Percentiles rank a stretch among this genome's conserved stretches.
phyloP scores from a whole-genome alignment of 2,797 vertebrate species.

The Knipowitschia caucasica region DNA sequence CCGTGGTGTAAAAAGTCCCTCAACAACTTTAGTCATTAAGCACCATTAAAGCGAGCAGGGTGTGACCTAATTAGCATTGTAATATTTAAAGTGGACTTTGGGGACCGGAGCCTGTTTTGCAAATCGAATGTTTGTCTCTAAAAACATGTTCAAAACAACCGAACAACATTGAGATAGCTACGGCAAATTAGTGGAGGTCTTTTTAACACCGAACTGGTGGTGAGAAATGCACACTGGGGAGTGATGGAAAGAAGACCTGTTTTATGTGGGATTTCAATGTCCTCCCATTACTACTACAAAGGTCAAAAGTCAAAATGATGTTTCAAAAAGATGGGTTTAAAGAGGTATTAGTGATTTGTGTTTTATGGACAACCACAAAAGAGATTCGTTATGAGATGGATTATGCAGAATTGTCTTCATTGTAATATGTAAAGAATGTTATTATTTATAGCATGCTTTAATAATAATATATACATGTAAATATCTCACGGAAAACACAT shows the following conservation, averaged over 20 bases:
- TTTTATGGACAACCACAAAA: too few species aligned
- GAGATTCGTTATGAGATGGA: too few species aligned
- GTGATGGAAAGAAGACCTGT: background rate
- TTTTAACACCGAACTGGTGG: background rate
- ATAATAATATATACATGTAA: too few species aligned
- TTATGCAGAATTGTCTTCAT: too few species aligned
- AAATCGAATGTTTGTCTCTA: background rate
- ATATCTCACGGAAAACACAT: too few species aligned
- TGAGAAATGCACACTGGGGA: background rate
- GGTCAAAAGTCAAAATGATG: too few species aligned
- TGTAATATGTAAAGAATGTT: too few species aligned
- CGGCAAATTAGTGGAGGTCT: background rate
- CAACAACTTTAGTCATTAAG: conserved; percentile 4
- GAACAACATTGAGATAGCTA: background rate
- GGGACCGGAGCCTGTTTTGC: background rate
- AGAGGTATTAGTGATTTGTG: too few species aligned
- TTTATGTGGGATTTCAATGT: too few species aligned
- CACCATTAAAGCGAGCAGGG: conserved; percentile 4
- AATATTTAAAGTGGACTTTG: conserved; percentile 8
- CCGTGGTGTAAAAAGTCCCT: background rate
- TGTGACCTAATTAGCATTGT: conserved; percentile 12
- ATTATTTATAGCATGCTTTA: too few species aligned
- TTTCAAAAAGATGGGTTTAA: too few species aligned
- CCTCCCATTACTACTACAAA: too few species aligned
- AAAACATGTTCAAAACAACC: background rate